Evolutionary conservation across 2,797 vertebrate species (phyloP).

Genomic region (Podarcis siculus): DNA sequence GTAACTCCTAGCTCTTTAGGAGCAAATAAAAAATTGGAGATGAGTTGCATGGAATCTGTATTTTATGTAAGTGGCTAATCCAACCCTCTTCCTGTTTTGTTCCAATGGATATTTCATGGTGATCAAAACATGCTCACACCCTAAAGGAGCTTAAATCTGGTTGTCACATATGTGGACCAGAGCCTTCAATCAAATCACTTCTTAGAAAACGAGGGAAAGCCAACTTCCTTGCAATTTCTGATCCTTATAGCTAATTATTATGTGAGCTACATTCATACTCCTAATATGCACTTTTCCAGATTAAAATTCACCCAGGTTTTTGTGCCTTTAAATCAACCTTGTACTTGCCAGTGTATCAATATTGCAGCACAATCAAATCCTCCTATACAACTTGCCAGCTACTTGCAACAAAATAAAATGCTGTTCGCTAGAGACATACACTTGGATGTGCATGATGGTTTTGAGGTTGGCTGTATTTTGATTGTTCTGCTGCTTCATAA

Average conservation of each 20-base stretch:
- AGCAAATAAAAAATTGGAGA: not conserved
- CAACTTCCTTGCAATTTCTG: constrained; percentile 6
- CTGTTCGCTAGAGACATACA: constrained; percentile 39
- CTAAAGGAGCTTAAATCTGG: not conserved
- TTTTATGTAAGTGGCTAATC: not conserved
- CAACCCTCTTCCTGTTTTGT: not conserved
- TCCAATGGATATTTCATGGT: not conserved
- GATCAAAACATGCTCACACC: not conserved
- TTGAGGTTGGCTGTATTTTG: constrained; percentile 23
- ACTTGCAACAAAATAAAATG: not conserved
- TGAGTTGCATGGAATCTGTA: not conserved
- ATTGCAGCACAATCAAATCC: constrained; percentile 48
- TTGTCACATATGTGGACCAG: not conserved
- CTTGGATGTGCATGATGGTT: constrained; percentile 38
- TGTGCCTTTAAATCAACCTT: constrained; percentile 42
- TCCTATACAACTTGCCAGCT: not conserved
- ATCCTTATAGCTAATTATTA: constrained; percentile 30
- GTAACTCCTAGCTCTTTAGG: not conserved
- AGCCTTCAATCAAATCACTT: not conserved
- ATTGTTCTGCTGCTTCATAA: not conserved
- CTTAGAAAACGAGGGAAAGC: not conserved
- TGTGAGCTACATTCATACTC: not conserved
- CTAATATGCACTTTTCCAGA: constrained; percentile 44
- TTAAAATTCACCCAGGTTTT: constrained; percentile 24
- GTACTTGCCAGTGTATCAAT: constrained; percentile 11